These are phyloP conservation scores for Lordiphosa andalusiaca DNA, from an alignment of 2,888 invertebrate genomes.

Conservation along the genomic window DNA sequence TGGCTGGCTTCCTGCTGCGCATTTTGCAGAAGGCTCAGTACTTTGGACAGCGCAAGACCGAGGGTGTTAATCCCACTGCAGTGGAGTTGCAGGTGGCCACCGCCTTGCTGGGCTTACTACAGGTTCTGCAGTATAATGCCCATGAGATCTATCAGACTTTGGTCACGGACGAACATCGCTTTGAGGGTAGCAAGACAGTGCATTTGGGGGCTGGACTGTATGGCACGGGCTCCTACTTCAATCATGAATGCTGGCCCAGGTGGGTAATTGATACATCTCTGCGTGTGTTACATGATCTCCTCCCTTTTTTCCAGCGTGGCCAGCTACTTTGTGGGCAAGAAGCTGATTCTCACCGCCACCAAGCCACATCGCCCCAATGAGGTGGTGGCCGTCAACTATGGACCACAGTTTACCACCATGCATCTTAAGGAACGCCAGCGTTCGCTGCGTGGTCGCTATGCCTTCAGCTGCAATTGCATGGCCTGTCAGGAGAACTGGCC, in stretches of 20 bases:
- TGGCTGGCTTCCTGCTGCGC: conserved; percentile 88
- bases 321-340: conserved; percentile 88
- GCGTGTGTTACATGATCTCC: background rate
- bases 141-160: conserved; percentile 90
- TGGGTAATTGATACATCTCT: background rate
- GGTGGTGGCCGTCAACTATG: conserved; percentile 90
- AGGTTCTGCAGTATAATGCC: conserved; percentile 91
- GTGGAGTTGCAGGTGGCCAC: conserved; percentile 84
- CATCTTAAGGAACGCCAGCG: conserved; percentile 83
- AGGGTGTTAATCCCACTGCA: conserved; percentile 80
- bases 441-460: conserved; percentile 86
- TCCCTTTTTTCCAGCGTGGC: conserved; percentile 82
- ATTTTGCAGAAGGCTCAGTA: conserved; percentile 86
- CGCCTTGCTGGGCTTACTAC: conserved; percentile 86
- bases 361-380: conserved; percentile 85
- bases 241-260: conserved; percentile 89
- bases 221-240: conserved; percentile 88
- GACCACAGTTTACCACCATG: conserved; percentile 86
- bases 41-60: conserved; percentile 82
- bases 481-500: conserved; percentile 91
- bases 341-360: conserved; percentile 86
- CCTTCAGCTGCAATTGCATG: conserved; percentile 88
- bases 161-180: conserved; percentile 81
- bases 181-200: conserved; percentile 75
- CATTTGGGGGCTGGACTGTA: conserved; percentile 85